phyloP scores from a whole-genome alignment of 2,113 vertebrate species.

The Coregonus clupeaformis region DNA sequence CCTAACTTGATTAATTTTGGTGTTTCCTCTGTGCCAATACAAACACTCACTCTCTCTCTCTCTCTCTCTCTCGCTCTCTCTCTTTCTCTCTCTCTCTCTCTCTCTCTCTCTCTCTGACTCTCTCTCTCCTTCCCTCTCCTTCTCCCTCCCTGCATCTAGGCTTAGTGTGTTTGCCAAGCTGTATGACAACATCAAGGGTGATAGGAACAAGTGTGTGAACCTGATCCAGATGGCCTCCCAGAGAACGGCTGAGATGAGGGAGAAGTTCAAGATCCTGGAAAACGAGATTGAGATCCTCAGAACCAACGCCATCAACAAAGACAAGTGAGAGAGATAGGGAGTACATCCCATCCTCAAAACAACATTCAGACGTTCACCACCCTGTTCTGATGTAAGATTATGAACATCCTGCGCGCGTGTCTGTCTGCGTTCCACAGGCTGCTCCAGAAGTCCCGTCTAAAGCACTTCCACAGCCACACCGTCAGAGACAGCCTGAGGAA shows the following conservation, averaged over 20 bases:
- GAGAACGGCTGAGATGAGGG: conserved; percentile 74
- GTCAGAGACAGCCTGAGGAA: conserved; percentile 74
- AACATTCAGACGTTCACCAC: background rate
- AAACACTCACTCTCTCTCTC: background rate
- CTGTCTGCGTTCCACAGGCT: conserved; percentile 59
- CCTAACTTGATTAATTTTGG: no score
- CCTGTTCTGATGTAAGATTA: no score
- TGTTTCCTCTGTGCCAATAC: no score
- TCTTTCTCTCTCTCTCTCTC: background rate
- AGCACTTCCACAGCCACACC: conserved; percentile 73
- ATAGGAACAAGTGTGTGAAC: conserved; percentile 84
- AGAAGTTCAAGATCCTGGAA: conserved; percentile 75
- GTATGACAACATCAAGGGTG: conserved; percentile 72
- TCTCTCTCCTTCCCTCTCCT: background rate
- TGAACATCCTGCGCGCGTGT: background rate
- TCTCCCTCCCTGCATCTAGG: conserved; percentile 65
- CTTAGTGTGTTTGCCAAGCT: conserved; percentile 74
- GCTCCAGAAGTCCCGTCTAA: conserved; percentile 78
- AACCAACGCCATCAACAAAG: conserved; percentile 67
- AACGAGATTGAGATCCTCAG: conserved; percentile 83
- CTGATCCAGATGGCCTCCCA: conserved; percentile 78
- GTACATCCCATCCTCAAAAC: no score
- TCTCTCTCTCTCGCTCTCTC: background rate
- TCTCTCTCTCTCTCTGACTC: background rate
- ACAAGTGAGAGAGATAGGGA: conserved; percentile 73